Percentiles rank a stretch among this genome's conserved stretches.
These are phyloP conservation scores for Heterodera filipjevi DNA, from an alignment of 2,888 invertebrate species.

Conservation along the genomic window DNA sequence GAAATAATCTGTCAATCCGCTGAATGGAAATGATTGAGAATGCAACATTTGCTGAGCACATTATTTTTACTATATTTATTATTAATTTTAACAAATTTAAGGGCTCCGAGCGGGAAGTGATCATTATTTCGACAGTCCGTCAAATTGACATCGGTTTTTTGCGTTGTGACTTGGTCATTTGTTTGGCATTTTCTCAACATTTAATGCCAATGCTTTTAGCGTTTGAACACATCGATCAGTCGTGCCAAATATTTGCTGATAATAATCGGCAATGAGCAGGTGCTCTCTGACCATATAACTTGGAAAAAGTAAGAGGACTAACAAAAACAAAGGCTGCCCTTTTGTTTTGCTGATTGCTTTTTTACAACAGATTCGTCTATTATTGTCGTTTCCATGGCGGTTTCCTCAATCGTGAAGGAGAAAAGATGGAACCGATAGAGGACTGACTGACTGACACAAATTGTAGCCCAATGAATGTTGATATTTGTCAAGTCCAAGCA, in stretches of 20 bases:
- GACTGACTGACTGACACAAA: background rate
- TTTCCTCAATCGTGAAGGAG: constrained; percentile 31
- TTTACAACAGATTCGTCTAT: constrained; percentile 34
- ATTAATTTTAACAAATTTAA: background rate
- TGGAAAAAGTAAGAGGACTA: constrained; percentile 37
- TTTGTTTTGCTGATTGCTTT: background rate
- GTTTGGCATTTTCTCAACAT: background rate
- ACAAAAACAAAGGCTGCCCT: background rate
- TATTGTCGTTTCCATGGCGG: constrained; percentile 41
- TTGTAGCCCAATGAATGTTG: background rate
- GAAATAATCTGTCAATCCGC: constrained; percentile 12
- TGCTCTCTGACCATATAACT: constrained; percentile 33
- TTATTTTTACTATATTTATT: background rate
- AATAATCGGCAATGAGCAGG: constrained; percentile 43
- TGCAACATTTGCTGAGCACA: background rate
- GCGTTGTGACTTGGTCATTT: constrained; percentile 32
- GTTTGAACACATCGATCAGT: constrained; percentile 47
- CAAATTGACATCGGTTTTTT: constrained; percentile 33
- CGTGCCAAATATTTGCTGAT: constrained; percentile 47
- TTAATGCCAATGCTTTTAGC: constrained; percentile 37
- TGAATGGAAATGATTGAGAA: background rate
- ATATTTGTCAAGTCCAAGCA: too few species aligned
- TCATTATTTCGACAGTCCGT: constrained; percentile 36
- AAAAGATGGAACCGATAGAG: constrained; percentile 17
- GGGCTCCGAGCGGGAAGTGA: constrained; percentile 37